phyloP scores from a whole-genome alignment of 92 coral and sea anemone species.

The Parazoanthus atlanticus region DNA sequence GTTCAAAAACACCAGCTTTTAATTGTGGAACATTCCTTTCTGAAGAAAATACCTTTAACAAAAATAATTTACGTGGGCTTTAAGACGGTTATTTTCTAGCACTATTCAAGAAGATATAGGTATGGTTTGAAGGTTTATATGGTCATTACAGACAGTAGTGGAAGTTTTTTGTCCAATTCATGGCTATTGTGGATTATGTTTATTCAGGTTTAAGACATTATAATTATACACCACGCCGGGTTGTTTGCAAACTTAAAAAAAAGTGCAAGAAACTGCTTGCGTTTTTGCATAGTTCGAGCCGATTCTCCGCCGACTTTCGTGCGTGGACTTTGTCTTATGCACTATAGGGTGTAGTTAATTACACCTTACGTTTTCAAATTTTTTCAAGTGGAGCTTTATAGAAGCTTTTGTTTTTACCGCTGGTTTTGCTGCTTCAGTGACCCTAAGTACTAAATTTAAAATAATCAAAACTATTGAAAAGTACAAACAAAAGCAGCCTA shows the following conservation, averaged over 20 bases:
- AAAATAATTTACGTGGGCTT: too few species aligned
- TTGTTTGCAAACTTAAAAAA: neutral
- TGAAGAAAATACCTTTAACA: neutral
- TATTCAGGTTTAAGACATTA: neutral
- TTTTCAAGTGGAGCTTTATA: neutral
- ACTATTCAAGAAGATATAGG: too few species aligned
- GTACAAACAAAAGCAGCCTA: conserved; percentile 18
- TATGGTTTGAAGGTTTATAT: too few species aligned
- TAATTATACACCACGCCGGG: neutral
- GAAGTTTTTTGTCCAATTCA: neutral
- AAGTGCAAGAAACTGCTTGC: neutral
- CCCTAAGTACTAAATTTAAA: conserved; percentile 4
- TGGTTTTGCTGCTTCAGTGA: conserved; percentile 15
- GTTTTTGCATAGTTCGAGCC: neutral
- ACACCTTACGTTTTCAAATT: neutral
- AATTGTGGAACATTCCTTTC: neutral
- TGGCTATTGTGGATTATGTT: neutral
- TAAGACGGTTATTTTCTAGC: too few species aligned
- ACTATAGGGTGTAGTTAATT: too few species aligned
- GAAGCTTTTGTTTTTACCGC: neutral
- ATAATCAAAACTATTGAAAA: conserved; percentile 19
- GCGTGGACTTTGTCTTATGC: neutral
- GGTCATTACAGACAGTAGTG: too few species aligned
- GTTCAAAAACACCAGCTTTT: neutral
- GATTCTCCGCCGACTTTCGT: neutral